A percentile compares a stretch with the other conserved stretches of the same genome.
phyloP scores from a whole-genome alignment of 1,140 invertebrate species.

The Leptoteleia sp. region DNA sequence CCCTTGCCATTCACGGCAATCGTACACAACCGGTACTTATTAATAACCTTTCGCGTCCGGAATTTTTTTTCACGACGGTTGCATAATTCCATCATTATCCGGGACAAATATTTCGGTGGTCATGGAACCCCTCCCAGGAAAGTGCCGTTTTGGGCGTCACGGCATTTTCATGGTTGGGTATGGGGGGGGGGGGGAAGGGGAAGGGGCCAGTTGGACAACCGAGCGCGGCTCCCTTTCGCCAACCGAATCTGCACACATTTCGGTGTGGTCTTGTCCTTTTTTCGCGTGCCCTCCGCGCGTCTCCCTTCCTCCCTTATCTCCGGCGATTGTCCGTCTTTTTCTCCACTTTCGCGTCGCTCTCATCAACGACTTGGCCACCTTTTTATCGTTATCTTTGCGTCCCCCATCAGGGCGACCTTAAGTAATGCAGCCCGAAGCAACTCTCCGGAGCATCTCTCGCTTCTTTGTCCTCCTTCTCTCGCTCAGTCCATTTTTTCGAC shows the following conservation, averaged over 20 bases:
- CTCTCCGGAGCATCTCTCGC: conserved; percentile 28
- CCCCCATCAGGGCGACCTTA: conserved; percentile 41
- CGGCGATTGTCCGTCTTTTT: conserved; percentile 10
- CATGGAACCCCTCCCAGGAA: conserved; percentile 26
- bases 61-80: no score
- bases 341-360: conserved; percentile 18
- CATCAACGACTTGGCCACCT: conserved; percentile 29
- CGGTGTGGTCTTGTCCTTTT: conserved; percentile 47
- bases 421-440: conserved; percentile 51
- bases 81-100: conserved; percentile 43
- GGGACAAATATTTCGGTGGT: conserved; percentile 42
- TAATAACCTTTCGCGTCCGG: conserved; percentile 16
- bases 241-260: conserved; percentile 50
- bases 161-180: conserved; percentile 17
- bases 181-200: no score
- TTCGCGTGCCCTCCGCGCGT: no score
- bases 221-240: conserved; percentile 37
- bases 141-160: conserved; percentile 14
- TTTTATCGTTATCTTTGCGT: conserved; percentile 50
- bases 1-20: conserved; percentile 25
- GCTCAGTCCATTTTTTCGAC: conserved; percentile 7
- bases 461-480: not conserved
- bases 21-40: conserved; percentile 9
- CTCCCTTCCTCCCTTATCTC: not conserved
- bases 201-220: conserved; percentile 27